phyloP scores from a whole-genome alignment of 2,797 vertebrate species.

The Tarsius wallacei region DNA sequence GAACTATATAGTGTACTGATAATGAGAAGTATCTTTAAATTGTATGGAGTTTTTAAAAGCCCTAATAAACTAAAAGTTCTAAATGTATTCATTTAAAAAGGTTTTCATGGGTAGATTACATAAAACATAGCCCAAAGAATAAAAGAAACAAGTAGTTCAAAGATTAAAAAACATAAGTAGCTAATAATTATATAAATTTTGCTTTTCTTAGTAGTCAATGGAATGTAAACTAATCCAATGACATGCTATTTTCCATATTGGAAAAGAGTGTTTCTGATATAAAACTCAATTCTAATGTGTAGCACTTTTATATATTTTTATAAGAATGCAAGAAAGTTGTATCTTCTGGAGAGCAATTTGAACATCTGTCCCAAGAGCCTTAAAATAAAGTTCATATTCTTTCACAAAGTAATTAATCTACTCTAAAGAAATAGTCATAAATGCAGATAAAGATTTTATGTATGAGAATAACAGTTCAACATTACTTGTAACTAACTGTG shows the following conservation, averaged over 20 bases:
- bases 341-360: constrained; percentile 32
- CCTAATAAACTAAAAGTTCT: constrained; percentile 51
- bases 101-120: background rate
- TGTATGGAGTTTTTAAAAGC: constrained; percentile 16
- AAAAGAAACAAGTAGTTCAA: background rate
- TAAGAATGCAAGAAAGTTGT: background rate
- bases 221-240: constrained; percentile 30
- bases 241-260: background rate
- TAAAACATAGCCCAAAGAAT: background rate
- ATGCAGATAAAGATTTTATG: background rate
- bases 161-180: background rate
- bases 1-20: background rate
- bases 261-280: constrained; percentile 27
- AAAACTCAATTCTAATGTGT: background rate
- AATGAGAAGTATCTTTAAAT: constrained; percentile 12
- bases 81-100: constrained; percentile 24
- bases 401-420: background rate
- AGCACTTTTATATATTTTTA: background rate
- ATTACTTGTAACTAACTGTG: constrained; percentile 47
- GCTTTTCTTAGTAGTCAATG: constrained; percentile 2
- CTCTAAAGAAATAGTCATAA: constrained; percentile 34
- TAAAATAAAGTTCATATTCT: background rate
- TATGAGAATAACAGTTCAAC: constrained; percentile 25
- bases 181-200: background rate
- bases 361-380: background rate